A percentile compares a stretch with the other conserved stretches of the same genome.
These are phyloP conservation scores for Copidosoma aretas DNA, from an alignment of 2,888 invertebrate genomes.

Conservation along the genomic window DNA sequence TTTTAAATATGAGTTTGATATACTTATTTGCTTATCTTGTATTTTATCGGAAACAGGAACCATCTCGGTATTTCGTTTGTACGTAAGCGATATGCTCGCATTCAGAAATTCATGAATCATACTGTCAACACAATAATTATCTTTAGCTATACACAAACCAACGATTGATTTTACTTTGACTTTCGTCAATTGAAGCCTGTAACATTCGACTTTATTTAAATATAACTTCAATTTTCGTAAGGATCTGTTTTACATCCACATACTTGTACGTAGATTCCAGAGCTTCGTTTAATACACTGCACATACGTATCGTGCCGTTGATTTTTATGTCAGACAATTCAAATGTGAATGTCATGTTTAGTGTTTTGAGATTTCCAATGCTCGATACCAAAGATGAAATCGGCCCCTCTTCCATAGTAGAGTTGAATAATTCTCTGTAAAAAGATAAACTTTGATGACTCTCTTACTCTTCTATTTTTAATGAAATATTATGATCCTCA, in stretches of 20 bases:
- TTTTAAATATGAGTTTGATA: too few species aligned
- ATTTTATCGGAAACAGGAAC: conserved; percentile 27
- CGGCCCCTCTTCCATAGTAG: conserved; percentile 11
- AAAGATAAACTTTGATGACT: neutral
- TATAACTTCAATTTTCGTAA: neutral
- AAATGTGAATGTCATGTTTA: conserved; percentile 28
- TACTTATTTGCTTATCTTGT: conserved; percentile 23
- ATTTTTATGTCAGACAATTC: conserved; percentile 20
- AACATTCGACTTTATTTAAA: neutral
- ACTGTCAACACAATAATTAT: conserved; percentile 23
- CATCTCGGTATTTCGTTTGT: conserved; percentile 17
- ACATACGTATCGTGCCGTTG: conserved; percentile 29
- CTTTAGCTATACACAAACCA: conserved; percentile 25
- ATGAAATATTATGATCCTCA: conserved; percentile 7
- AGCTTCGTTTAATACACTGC: conserved; percentile 24
- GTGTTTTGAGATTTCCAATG: conserved; percentile 21
- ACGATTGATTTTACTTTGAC: conserved; percentile 24
- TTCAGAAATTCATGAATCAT: conserved; percentile 29
- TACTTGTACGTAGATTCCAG: conserved; percentile 23
- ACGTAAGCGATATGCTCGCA: conserved; percentile 23
- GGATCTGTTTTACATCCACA: neutral
- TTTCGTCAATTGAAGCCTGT: conserved; percentile 22
- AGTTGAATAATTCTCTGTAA: conserved; percentile 23
- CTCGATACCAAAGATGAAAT: conserved; percentile 7
- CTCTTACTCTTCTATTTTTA: neutral